These are phyloP conservation scores for Phengaris arion DNA, from an alignment of 2,888 invertebrate species.

Conservation along the genomic window DNA sequence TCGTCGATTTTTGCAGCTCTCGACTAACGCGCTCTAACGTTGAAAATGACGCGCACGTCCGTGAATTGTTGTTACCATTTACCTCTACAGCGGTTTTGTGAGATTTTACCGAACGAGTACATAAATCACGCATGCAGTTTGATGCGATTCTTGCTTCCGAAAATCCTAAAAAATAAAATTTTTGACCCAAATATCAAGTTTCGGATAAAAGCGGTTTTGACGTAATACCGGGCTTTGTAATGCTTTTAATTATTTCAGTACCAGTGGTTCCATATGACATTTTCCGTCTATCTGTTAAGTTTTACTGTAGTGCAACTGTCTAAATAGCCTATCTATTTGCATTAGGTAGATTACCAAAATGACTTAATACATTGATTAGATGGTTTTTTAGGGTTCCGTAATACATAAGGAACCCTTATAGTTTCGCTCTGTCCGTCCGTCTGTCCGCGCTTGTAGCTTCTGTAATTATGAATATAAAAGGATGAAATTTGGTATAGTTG, in stretches of 20 bases:
- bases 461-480: no score
- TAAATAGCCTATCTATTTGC: no score
- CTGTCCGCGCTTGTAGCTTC: no score
- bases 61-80: not conserved
- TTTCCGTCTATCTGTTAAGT: no score
- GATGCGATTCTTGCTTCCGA: slow-evolving; percentile 18
- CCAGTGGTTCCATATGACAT: no score
- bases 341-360: no score
- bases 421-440: no score
- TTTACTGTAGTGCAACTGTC: no score
- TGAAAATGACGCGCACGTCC: not conserved
- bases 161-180: slow-evolving; percentile 7
- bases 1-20: slow-evolving; percentile 1
- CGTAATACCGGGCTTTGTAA: not conserved
- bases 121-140: slow-evolving; percentile 19
- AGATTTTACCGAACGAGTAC: slow-evolving; percentile 16
- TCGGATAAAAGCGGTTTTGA: not conserved
- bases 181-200: slow-evolving; percentile 16
- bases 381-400: no score
- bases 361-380: no score
- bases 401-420: no score
- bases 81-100: slow-evolving; percentile 17
- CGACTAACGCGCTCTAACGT: not conserved
- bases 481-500: no score
- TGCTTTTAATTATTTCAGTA: not conserved